Base-by-base conservation (phyloP, 1,140 invertebrate species). In the Tetraneura akinire region DNA sequence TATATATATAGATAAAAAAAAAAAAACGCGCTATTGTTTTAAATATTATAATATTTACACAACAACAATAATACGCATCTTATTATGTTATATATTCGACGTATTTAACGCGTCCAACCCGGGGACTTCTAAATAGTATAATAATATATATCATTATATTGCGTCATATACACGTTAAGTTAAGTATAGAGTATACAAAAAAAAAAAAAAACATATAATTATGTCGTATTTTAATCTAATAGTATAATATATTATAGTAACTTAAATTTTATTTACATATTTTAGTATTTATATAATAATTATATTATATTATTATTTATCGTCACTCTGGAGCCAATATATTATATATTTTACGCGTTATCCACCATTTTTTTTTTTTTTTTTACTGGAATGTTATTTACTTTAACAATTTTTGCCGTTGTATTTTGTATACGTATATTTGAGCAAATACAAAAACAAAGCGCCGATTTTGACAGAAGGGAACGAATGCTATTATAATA, bases 61-160 rank as follows among this genome's bases (percentile, higher is more conserved):
- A 49, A n/a, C 23, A 49, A 70, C 47, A 49, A 49, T 26, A 45
- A 60, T 74, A 74, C 45, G n/a, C n/a, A 45, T 42, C 8, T 6
- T 16, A n/a, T n/a, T n/a, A 76, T 23, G 10, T 55, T 11, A 11
- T 23, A 62, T 26, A 62, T 16, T 51, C 26, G 47, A 71, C 32
- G 32, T 37, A 37, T 37, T 4, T 37, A n/a, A 76, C 14, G 47
- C 37, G 53, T 78, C 55, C 74, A 62, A 62, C 74, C 16, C 74
- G 55, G 55, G 74, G 42, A 78, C 53, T 45, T 78, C 14, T 23
- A 57, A 9, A 57, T 26, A 26, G 32, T 37, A 37, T 37, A 37
- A 45, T 74, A 74, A 57, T 74, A 51, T 74, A 78, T 21, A 62
- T 60, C 37, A 78, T 78, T 60, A 60, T 78, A 78, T 78, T 78